Conservation (phyloP, 2,113 vertebrate species). For the Melanerpes formicivorus region DNA sequence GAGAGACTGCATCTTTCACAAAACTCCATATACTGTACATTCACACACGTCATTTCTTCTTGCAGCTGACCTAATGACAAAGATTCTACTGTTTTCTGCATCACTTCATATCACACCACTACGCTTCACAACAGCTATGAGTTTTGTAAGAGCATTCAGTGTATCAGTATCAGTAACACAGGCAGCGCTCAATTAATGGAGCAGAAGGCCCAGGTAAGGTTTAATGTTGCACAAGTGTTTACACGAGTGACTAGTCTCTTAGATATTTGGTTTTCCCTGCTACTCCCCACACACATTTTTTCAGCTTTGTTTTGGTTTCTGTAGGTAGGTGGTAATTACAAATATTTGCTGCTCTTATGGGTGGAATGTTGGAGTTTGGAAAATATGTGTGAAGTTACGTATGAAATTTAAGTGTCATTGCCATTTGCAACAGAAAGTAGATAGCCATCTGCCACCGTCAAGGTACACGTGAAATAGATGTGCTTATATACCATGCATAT, state of each 20-base stretch:
- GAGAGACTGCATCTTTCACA: constrained; percentile 77
- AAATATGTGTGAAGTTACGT: background rate
- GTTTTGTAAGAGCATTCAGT: constrained; percentile 1
- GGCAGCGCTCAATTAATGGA: constrained; percentile 7
- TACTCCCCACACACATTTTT: background rate
- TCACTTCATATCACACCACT: constrained; percentile 63
- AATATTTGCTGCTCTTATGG: background rate
- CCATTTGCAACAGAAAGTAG: background rate
- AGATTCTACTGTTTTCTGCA: constrained; percentile 73
- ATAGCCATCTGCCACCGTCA: background rate
- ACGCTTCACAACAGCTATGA: constrained; percentile 12
- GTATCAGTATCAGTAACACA: background rate
- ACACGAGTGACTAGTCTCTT: constrained; percentile 5
- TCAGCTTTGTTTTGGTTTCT: background rate
- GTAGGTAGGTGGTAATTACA: background rate
- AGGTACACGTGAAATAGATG: background rate
- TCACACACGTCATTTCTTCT: constrained; percentile 70
- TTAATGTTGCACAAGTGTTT: constrained; percentile 11
- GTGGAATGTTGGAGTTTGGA: background rate
- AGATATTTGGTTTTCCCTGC: background rate
- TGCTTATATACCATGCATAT: background rate
- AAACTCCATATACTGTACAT: constrained; percentile 73
- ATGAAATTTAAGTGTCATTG: background rate
- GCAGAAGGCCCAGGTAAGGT: constrained; percentile 55
- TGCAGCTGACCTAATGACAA: constrained; percentile 79